phyloP scores from a whole-genome alignment of 2,888 invertebrate genomes.

The Aphodius sticticus region DNA sequence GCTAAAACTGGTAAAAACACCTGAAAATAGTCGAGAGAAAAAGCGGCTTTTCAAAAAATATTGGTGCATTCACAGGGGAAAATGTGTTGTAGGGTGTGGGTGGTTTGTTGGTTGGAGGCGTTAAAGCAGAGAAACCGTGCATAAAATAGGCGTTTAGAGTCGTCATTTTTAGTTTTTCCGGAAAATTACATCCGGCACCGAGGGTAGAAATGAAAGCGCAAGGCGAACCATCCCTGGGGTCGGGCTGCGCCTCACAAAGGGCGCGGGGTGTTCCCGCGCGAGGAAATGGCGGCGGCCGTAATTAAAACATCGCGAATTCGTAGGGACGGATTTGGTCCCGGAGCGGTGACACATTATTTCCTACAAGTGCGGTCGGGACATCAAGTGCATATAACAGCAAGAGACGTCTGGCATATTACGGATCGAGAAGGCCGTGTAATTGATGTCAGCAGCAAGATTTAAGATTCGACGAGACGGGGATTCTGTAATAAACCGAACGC shows the following conservation, averaged over 20 bases:
- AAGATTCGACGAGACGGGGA: neutral
- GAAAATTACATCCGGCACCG: slow-evolving; percentile 19
- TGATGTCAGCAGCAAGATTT: neutral
- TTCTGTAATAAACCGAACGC: neutral
- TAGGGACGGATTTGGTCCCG: neutral
- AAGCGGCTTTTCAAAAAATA: neutral
- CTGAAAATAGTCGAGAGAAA: neutral
- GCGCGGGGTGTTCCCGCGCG: slow-evolving; percentile 8
- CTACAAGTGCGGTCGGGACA: neutral
- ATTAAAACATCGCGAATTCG: slow-evolving; percentile 19
- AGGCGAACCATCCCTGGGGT: neutral
- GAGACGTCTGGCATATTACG: slow-evolving; percentile 5
- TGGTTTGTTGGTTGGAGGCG: neutral
- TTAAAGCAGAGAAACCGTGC: neutral
- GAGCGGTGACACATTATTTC: neutral
- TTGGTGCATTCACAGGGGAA: neutral
- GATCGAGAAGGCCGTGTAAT: neutral
- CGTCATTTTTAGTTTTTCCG: slow-evolving; percentile 11
- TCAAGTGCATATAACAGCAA: slow-evolving; percentile 20
- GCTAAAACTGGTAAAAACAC: too few relatives aligned
- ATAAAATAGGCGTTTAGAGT: neutral
- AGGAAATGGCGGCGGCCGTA: slow-evolving; percentile 16
- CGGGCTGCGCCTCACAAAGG: slow-evolving; percentile 14
- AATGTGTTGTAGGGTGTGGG: neutral
- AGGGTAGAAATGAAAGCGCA: slow-evolving; percentile 19